Evolutionary conservation across 2,113 vertebrate species (phyloP), one percentile per base, ranked within the genome.

Genomic region (Syngnathus scovelli): DNA sequence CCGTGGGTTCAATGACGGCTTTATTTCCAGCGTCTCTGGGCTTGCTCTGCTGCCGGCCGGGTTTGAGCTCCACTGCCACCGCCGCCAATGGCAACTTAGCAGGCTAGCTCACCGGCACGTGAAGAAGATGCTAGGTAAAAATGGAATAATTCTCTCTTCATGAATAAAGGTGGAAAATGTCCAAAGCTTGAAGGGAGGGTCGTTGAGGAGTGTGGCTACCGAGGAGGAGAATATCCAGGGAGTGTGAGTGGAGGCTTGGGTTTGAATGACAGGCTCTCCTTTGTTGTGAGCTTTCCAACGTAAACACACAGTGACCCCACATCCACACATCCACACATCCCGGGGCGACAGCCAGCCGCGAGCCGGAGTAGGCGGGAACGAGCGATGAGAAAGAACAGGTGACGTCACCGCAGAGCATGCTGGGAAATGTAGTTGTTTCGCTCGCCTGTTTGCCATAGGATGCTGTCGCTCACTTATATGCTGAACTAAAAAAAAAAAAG

Each of bases 211-310:
- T 69, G 38, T 7, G 38, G 44, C 66, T 18, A 36, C 51, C 39
- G 69, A 67, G 0, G 52, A 2, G 46, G 11, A 19, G 41, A 39
- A 78, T 68, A 76, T 68, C 70, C 79, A 39, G 69, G 70, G 46
- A 51, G 44, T 18, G 27, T 33, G 27, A 58, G 55, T 58, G 23
- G 27, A 36, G 23, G 27, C 27, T 69, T 23, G 54, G 41, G 64
- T 56, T 69, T 48, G 64, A 70, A 59, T 74, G 70, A 68, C 85
- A 74, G 78, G 39, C 75, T 77, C 71, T 77, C 78, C 84, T 88
- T 86, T 90, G 88, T 90, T 88, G 82, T 83, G 83, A 88, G 85
- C 84, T 84, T 87, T 84, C 77, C 61, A 75, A 83, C 85, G 83
- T 88, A 87, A 89, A 89, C 85, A 89, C 81, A 0, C 72, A 68